These are phyloP conservation scores for Hestina assimilis DNA, from an alignment of 1,140 invertebrate genomes.

Conservation along the genomic window DNA sequence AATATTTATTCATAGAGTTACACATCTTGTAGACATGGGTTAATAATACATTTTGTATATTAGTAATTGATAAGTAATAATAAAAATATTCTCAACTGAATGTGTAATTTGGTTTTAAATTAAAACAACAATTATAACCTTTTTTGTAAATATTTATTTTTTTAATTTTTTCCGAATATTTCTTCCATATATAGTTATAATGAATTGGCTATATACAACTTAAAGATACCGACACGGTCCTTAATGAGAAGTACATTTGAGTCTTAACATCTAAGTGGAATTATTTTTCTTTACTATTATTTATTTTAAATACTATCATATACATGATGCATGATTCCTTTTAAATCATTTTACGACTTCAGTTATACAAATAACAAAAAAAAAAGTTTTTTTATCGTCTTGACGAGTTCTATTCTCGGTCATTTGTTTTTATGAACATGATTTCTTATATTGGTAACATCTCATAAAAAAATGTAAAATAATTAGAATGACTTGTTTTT, in stretches of 20 bases:
- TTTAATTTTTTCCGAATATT: constrained; percentile 58
- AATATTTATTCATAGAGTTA: too few relatives aligned
- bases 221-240: constrained; percentile 54
- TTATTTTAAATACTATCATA: constrained; percentile 29
- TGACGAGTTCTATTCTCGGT: too few relatives aligned
- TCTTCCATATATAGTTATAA: constrained; percentile 62
- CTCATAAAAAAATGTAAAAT: too few relatives aligned
- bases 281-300: constrained; percentile 44
- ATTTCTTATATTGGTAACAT: too few relatives aligned
- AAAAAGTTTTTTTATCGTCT: too few relatives aligned
- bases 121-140: constrained; percentile 38
- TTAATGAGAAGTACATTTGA: constrained; percentile 61
- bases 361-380: not conserved
- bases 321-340: constrained; percentile 22
- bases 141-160: constrained; percentile 60
- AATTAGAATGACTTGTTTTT: too few relatives aligned
- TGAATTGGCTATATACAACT: constrained; percentile 73
- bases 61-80: not conserved
- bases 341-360: constrained; percentile 7
- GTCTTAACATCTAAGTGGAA: constrained; percentile 71
- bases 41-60: not conserved
- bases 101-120: constrained; percentile 1
- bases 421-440: too few relatives aligned
- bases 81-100: constrained; percentile 1
- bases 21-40: too few relatives aligned